Base-by-base conservation (phyloP, 2,113 vertebrate species). In the Phyllostomus discolor region DNA sequence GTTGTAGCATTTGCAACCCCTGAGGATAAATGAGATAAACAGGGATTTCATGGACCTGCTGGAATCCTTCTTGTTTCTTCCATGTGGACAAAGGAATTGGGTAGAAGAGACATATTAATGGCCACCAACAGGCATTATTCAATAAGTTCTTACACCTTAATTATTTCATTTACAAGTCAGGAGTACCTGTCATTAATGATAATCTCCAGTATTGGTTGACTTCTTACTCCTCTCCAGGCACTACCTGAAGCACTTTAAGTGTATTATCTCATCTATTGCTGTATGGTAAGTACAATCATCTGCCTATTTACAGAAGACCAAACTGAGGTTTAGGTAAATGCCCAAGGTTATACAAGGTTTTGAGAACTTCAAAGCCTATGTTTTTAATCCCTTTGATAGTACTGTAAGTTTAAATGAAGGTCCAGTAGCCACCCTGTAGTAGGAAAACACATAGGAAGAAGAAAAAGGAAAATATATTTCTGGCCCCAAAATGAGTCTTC, bases 141-240 rank as follows among this genome's bases (percentile, higher is more conserved):
- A 80, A 17, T 64, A 79, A 22, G 24, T 7, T 59, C 78, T 86
- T 57, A 70, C 88, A 54, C 11, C 7, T 57, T 62, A 69, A 79
- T 67, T 90, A 86, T 88, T 89, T 93, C 26, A 69, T 70, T 76
- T 94, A 2, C 26, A 92, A 92, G 24, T 90, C 57, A 93, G 92
- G n/a, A 84, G 41, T 80, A 54, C 24, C 52, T 67, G 14, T 20
- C 10, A 28, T 83, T 76, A 75, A 59, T 38, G 75, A 79, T 78
- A 86, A 91, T 24, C 73, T 46, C 50, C 48, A 75, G 17, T 35
- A 84, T 19, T 84, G 28, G 73, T 0, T 46, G 28, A 62, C 9
- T 43, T 79, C 43, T 89, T 76, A 62, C 43, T 72, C 66, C 31
- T 10, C 33, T 11, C 52, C 85, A 90, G 46, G 54, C 19, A 20